Evolutionary conservation across 2,797 vertebrate genomes (phyloP).

Genomic region (Oryzias sinensis): DNA sequence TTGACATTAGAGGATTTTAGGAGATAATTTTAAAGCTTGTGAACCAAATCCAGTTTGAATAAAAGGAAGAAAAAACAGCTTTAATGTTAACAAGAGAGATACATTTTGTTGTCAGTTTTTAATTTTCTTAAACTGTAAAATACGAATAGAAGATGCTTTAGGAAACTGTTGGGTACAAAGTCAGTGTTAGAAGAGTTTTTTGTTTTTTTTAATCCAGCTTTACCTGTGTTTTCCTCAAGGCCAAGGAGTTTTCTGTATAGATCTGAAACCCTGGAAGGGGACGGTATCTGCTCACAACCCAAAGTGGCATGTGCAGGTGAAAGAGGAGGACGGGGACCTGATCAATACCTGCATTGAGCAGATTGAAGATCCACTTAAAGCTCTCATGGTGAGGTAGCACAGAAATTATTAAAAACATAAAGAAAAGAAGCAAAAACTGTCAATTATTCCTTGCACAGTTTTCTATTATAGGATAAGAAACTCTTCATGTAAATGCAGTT

Average conservation of each 20-base stretch:
- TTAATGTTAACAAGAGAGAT: no score
- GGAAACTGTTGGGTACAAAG: not conserved
- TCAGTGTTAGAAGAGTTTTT: not conserved
- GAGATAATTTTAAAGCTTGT: no score
- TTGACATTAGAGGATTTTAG: no score
- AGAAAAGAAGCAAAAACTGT: conserved; percentile 1
- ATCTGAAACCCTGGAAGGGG: conserved; percentile 76
- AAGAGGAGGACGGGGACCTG: conserved; percentile 67
- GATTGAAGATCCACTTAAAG: conserved; percentile 72
- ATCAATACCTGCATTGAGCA: conserved; percentile 72
- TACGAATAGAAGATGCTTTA: no score
- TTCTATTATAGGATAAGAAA: conserved; percentile 45
- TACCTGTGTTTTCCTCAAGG: conserved; percentile 47
- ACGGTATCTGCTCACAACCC: conserved; percentile 51
- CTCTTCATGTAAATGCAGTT: conserved; percentile 72
- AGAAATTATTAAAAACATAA: no score
- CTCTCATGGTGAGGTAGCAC: conserved; percentile 64
- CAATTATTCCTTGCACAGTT: conserved; percentile 50
- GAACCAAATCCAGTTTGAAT: no score
- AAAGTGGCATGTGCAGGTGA: conserved; percentile 71
- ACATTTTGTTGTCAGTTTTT: no score
- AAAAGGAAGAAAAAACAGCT: no score
- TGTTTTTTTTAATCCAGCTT: not conserved
- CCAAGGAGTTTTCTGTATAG: conserved; percentile 77
- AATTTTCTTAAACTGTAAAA: no score